These are phyloP conservation scores for Leptopilina drosophilae DNA, from an alignment of 2,888 invertebrate genomes.

Conservation along the genomic window DNA sequence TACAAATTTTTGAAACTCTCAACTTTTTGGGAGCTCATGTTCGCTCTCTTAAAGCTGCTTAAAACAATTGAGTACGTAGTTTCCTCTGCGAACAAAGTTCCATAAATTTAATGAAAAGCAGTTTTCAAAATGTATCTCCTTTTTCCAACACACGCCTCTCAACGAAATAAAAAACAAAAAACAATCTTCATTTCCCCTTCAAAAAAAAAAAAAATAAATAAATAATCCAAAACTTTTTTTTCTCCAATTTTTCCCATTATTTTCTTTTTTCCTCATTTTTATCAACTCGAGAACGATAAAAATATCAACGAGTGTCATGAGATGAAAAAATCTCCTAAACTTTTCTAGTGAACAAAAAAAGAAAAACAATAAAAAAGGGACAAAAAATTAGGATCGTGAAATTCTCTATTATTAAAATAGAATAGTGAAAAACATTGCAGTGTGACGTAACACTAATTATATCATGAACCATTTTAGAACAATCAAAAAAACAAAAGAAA, in stretches of 20 bases:
- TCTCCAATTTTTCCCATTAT: not conserved
- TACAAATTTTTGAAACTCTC: too few relatives aligned
- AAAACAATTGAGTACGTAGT: too few relatives aligned
- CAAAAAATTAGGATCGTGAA: not conserved
- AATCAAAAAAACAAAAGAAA: not conserved
- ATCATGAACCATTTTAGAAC: constrained; percentile 10
- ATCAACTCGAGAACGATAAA: not conserved
- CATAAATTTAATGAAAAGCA: too few relatives aligned
- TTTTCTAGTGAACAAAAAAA: not conserved
- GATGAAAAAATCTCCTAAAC: constrained; percentile 1
- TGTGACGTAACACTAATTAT: constrained; percentile 22
- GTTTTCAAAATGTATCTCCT: too few relatives aligned
- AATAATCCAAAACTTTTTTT: not conserved
- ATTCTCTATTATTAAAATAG: not conserved
- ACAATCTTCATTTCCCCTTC: too few relatives aligned
- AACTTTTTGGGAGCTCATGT: too few relatives aligned
- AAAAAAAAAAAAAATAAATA: too few relatives aligned
- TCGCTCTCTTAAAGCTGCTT: too few relatives aligned
- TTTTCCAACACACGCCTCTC: too few relatives aligned
- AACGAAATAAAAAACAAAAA: too few relatives aligned
- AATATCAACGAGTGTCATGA: not conserved
- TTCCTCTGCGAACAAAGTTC: too few relatives aligned
- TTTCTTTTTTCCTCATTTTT: not conserved
- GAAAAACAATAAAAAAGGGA: too few relatives aligned
- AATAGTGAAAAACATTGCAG: constrained; percentile 29